phyloP scores from a whole-genome alignment of 2,888 invertebrate species.

The Mythimna impura region DNA sequence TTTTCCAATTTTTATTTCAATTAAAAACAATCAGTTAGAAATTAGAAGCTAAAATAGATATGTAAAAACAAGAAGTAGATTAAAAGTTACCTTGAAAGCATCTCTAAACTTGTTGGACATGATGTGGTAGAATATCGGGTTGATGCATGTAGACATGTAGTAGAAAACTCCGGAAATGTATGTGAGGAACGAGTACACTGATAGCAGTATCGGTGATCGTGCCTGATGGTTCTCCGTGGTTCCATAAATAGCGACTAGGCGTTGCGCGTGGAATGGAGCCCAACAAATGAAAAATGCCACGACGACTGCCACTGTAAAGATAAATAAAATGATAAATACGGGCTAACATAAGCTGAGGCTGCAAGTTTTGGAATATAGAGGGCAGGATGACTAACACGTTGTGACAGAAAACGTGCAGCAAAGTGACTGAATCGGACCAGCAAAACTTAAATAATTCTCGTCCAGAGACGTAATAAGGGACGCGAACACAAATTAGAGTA shows the following conservation, averaged over 20 bases:
- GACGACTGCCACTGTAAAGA: slow-evolving; percentile 94
- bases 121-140: slow-evolving; percentile 97
- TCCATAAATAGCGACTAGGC: slow-evolving; percentile 95
- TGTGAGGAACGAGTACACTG: slow-evolving; percentile 93
- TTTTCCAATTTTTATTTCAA: too few relatives aligned
- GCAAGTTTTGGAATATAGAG: background rate
- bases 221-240: slow-evolving; percentile 84
- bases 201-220: slow-evolving; percentile 84
- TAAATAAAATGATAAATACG: background rate
- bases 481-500: too few relatives aligned
- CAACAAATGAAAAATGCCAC: slow-evolving; percentile 97
- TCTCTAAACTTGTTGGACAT: slow-evolving; percentile 98
- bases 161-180: slow-evolving; percentile 97
- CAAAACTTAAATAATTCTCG: background rate
- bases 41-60: too few relatives aligned
- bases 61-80: background rate
- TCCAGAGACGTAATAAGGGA: background rate
- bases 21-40: too few relatives aligned
- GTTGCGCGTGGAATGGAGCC: slow-evolving; percentile 98
- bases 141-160: slow-evolving; percentile 97
- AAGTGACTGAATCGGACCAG: background rate
- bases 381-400: background rate
- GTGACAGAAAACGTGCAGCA: background rate
- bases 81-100: slow-evolving; percentile 95
- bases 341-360: too few relatives aligned